Conservation (phyloP, 2,113 vertebrate genomes). For the Mohoua ochrocephala region DNA sequence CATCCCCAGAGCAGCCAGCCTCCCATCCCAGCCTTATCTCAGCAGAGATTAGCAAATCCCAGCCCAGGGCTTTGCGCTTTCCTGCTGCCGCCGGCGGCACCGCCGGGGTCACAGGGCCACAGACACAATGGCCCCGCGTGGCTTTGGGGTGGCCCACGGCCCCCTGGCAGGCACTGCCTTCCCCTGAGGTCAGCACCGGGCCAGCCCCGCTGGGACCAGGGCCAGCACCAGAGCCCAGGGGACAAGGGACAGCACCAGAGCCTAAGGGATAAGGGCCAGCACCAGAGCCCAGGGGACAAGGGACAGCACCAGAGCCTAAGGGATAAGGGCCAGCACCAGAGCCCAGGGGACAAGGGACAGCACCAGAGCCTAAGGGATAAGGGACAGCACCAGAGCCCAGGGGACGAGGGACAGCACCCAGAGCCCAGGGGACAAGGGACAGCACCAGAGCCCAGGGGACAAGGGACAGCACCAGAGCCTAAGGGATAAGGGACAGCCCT, state of each 20-base stretch:
- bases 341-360: neutral
- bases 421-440: neutral
- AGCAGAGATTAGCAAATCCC: neutral
- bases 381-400: too few species aligned
- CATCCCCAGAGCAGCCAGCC: neutral
- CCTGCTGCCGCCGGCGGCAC: neutral
- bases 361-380: neutral
- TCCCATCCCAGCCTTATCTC: neutral
- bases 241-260: neutral
- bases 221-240: neutral
- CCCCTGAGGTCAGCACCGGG: neutral
- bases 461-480: neutral
- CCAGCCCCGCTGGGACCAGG: neutral
- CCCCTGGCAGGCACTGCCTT: neutral
- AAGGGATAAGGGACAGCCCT: neutral
- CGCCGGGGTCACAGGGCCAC: neutral
- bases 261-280: neutral
- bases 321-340: neutral
- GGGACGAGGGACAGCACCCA: neutral
- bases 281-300: neutral
- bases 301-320: neutral
- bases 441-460: neutral
- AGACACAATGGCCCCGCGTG: neutral
- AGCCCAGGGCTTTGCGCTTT: neutral
- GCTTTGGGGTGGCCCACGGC: neutral